Evolutionary conservation across 1,140 invertebrate species (phyloP).

Genomic region (Drosophila prosaltans): DNA sequence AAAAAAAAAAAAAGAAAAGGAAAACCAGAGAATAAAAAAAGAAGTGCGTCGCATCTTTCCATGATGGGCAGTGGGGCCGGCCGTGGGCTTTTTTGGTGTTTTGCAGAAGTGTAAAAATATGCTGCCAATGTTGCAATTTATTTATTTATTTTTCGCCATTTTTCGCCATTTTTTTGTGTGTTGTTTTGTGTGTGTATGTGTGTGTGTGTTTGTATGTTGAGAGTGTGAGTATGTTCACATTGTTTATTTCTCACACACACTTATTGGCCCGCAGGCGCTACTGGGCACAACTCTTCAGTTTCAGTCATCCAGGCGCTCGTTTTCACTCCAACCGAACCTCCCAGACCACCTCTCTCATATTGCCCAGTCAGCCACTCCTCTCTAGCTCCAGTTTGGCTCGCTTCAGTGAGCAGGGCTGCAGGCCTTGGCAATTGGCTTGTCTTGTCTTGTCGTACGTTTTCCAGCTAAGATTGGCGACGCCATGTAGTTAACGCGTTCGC

Average conservation of each 20-base stretch:
- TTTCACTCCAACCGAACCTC: too few species aligned
- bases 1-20: constrained; percentile 21
- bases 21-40: not conserved
- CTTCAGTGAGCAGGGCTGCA: constrained; percentile 44
- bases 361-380: constrained; percentile 14
- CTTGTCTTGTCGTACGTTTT: constrained; percentile 80
- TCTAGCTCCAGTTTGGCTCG: constrained; percentile 44
- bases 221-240: constrained; percentile 63
- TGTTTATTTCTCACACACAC: constrained; percentile 81
- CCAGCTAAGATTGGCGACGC: constrained; percentile 79
- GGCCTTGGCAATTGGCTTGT: constrained; percentile 71
- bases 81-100: constrained; percentile 68
- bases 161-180: constrained; percentile 7
- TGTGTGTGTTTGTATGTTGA: constrained; percentile 47
- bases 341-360: not conserved
- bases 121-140: constrained; percentile 81
- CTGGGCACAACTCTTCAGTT: constrained; percentile 49
- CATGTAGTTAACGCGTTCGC: constrained; percentile 80
- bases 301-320: constrained; percentile 5
- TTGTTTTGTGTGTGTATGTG: not conserved
- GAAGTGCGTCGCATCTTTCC: constrained; percentile 59
- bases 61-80: constrained; percentile 42
- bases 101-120: constrained; percentile 77
- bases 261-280: constrained; percentile 78
- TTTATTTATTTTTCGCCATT: constrained; percentile 73